Conservation (phyloP, 1,140 invertebrate genomes). For the Conus betulinus region DNA sequence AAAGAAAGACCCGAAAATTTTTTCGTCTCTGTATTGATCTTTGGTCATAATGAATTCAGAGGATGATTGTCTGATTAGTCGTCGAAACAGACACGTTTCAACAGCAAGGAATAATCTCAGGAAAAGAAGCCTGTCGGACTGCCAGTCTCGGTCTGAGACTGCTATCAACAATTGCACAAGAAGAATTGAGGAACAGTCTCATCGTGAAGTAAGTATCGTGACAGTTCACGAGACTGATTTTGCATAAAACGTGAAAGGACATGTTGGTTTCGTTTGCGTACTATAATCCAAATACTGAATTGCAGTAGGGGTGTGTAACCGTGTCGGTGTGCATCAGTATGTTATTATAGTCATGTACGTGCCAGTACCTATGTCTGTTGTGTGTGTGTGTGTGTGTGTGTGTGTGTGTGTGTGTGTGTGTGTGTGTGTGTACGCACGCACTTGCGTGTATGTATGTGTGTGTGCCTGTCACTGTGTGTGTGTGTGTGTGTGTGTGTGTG, state of each 20-base stretch:
- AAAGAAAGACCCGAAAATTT: too few relatives aligned
- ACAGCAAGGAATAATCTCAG: not conserved
- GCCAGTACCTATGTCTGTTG: not conserved
- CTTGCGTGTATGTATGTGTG: not conserved
- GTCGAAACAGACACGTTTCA: not conserved
- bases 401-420: conserved; percentile 13
- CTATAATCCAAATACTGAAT: too few relatives aligned
- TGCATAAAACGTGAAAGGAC: too few relatives aligned
- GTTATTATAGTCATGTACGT: not conserved
- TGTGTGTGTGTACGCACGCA: not conserved
- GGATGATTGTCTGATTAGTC: not conserved
- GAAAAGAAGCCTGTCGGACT: not conserved
- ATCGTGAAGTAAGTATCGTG: not conserved
- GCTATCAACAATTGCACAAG: not conserved
- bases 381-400: conserved; percentile 9
- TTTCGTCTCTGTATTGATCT: not conserved
- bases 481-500: conserved; percentile 6
- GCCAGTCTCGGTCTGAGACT: too few relatives aligned
- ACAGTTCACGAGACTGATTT: not conserved
- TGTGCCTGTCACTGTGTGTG: not conserved
- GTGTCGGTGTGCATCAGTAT: not conserved
- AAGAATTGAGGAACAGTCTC: not conserved
- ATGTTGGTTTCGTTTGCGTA: too few relatives aligned
- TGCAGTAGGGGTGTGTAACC: too few relatives aligned
- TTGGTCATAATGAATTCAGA: not conserved